These are phyloP conservation scores for Daboia siamensis DNA, from an alignment of 2,113 vertebrate species.

Conservation along the genomic window DNA sequence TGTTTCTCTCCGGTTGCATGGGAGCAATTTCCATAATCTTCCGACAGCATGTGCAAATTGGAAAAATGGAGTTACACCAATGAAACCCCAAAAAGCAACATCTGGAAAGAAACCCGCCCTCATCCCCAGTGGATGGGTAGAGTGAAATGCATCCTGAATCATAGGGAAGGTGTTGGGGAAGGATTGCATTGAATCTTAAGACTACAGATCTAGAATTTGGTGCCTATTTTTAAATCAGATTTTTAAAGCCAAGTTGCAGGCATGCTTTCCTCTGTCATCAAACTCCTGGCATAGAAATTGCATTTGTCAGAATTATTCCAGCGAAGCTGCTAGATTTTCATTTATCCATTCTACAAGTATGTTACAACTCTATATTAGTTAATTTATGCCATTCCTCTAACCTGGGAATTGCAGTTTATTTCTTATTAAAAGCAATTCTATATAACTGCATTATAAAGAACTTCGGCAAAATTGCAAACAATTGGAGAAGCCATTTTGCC, in stretches of 20 bases:
- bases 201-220: too few relatives aligned
- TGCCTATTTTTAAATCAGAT: not conserved
- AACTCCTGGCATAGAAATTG: not conserved
- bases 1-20: not conserved
- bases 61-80: not conserved
- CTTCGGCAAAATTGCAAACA: not conserved
- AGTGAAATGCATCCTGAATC: not conserved
- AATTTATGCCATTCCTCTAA: not conserved
- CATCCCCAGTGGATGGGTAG: not conserved
- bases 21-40: not conserved
- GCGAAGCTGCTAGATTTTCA: not conserved
- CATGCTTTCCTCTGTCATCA: not conserved
- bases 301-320: not conserved
- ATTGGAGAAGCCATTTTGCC: not conserved
- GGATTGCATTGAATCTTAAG: not conserved
- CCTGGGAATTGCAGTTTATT: not conserved
- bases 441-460: not conserved
- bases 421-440: not conserved
- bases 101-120: not conserved
- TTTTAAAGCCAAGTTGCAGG: not conserved
- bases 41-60: not conserved
- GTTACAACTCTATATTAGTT: not conserved
- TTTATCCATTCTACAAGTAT: not conserved
- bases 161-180: not conserved
- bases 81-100: not conserved